Base-by-base conservation (phyloP, 2,888 invertebrate genomes). In the Campaea margaritaria region DNA sequence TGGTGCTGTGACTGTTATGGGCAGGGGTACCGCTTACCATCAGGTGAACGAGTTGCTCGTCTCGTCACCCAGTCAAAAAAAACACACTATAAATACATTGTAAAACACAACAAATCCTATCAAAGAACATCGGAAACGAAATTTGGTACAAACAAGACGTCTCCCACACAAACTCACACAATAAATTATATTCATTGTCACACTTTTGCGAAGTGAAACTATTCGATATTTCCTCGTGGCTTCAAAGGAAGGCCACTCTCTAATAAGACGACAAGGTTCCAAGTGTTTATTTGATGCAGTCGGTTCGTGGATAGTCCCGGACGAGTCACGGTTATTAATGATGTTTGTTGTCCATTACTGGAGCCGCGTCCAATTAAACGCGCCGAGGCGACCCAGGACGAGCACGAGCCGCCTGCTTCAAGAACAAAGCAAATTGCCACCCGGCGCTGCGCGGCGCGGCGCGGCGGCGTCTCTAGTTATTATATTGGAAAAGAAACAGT, bases 281-380 rank as follows among this genome's bases (percentile, higher is more conserved):
- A 41, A n/a, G 12, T 36, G 47, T 31, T 34, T 36, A 16, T 4
- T 12, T 12, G 4, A 38, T 21, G 13, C 21, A 13, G 27, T 48
- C 27, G 13, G 45, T 28, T 31, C 21, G 48, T 13, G 21, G 38
- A 27, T 41, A 14, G 39, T 49, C 48, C 9, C 16, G 48, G 31
- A 16, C 43, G 21, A 52, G 38, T 53, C 53, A 14, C 39, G 45
- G 53, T 47, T 34, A 47, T 47, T 47, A 42, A 41, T 47, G 16
- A 36, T 42, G 47, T 41, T 47, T 41, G 54, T 21, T 16, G 41
- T 15, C 16, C 31, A 42, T 49, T 49, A 49, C 14, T 49, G 28
- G 28, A 41, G 34, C 34, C 13, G 14, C 12, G 39, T 11, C 42
- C 42, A 54, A 54, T 54, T 54, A 47, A 42, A 42, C 34, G 27